Conservation (phyloP, 2,113 vertebrate genomes). For the Melanerpes aurifrons region DNA sequence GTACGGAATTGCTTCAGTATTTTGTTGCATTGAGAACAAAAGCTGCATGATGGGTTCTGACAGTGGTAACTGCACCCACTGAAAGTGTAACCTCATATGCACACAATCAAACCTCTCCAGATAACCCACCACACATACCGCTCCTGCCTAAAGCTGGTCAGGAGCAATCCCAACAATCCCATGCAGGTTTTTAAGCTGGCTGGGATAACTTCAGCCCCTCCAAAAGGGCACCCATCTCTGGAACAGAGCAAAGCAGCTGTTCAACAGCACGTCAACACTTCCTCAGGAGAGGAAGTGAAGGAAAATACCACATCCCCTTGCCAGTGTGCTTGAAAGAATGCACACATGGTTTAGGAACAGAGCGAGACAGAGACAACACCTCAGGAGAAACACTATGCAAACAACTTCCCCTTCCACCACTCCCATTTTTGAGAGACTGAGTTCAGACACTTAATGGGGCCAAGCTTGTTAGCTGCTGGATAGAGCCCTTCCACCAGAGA, state of each 20-base stretch:
- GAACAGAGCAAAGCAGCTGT: neutral
- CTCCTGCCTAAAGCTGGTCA: neutral
- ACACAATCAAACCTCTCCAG: neutral
- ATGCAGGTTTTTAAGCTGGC: neutral
- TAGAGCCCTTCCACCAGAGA: neutral
- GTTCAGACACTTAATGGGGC: neutral
- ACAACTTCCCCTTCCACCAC: neutral
- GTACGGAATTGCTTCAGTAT: too few relatives aligned
- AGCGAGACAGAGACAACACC: neutral
- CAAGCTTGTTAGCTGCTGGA: conserved; percentile 12
- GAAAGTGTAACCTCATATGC: fast-evolving
- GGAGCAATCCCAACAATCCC: neutral
- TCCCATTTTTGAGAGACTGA: neutral
- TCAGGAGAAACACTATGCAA: neutral
- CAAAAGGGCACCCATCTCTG: neutral
- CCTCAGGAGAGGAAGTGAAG: neutral
- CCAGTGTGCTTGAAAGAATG: neutral
- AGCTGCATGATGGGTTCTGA: neutral
- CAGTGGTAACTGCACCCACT: fast-evolving
- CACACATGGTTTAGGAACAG: neutral
- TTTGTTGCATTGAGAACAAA: neutral
- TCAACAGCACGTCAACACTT: neutral
- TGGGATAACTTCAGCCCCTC: neutral
- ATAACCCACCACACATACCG: too few relatives aligned
- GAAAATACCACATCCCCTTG: neutral